phyloP scores from a whole-genome alignment of 2,113 vertebrate species.

The Desmodus rotundus region DNA sequence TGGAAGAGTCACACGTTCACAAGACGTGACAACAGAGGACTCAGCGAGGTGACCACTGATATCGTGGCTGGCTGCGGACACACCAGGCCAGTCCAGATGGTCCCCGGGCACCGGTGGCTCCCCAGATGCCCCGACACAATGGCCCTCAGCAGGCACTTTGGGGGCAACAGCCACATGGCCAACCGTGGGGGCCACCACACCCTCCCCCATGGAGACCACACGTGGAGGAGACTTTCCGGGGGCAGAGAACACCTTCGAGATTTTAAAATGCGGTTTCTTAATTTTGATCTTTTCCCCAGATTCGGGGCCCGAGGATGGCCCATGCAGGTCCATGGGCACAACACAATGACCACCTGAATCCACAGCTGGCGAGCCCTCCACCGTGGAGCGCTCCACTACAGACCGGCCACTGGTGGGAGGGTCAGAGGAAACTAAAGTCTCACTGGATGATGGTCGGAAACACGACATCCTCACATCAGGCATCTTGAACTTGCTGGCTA shows the following conservation, averaged over 20 bases:
- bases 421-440: fast-evolving
- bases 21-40: fast-evolving
- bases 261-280: conserved; percentile 39
- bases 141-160: fast-evolving
- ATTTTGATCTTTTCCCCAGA: conserved; percentile 15
- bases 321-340: fast-evolving
- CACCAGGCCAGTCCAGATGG: fast-evolving
- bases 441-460: background rate
- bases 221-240: background rate
- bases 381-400: fast-evolving
- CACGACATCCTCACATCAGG: too few relatives aligned
- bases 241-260: conserved; percentile 53
- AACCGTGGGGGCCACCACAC: fast-evolving
- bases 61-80: fast-evolving
- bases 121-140: fast-evolving
- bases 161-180: fast-evolving
- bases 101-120: fast-evolving
- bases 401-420: fast-evolving
- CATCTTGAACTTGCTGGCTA: conserved; percentile 53
- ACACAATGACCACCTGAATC: fast-evolving
- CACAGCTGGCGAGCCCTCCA: fast-evolving
- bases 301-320: fast-evolving
- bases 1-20: fast-evolving
- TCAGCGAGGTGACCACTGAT: fast-evolving
- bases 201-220: fast-evolving